A percentile compares a stretch with the other conserved stretches of the same genome.
phyloP scores from a whole-genome alignment of 2,797 vertebrate genomes.

The Mergus octosetaceus region DNA sequence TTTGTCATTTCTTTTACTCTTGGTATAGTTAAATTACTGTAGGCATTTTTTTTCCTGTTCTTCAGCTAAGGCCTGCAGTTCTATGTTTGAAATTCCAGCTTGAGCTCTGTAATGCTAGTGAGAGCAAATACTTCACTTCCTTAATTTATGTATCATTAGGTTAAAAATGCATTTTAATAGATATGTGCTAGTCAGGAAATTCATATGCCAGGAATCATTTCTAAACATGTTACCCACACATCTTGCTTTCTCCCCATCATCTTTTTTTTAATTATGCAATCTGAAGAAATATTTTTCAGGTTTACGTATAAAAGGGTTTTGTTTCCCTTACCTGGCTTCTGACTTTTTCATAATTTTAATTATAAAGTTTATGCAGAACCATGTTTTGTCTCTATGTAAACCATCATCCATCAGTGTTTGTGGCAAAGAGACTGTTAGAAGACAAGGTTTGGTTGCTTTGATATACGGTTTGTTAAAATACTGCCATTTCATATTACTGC shows the following conservation, averaged over 20 bases:
- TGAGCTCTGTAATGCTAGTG: not conserved
- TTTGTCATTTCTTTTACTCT: conserved; percentile 27
- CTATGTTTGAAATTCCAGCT: not conserved
- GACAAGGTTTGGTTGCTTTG: not conserved
- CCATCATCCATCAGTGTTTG: not conserved
- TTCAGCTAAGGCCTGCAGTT: not conserved
- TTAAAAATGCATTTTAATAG: not conserved
- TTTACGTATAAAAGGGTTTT: not conserved
- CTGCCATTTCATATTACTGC: not conserved
- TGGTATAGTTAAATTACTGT: not conserved
- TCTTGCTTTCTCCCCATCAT: not conserved
- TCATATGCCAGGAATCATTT: fast-evolving
- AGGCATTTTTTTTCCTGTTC: not conserved
- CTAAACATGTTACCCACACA: fast-evolving
- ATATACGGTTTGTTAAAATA: not conserved
- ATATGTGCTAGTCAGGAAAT: not conserved
- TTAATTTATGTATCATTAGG: not conserved
- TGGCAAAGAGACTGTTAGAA: not conserved
- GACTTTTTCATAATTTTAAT: not conserved
- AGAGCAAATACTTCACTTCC: not conserved
- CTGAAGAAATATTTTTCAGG: not conserved
- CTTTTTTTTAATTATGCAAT: not conserved
- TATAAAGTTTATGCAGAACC: not conserved
- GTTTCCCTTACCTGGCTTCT: not conserved
- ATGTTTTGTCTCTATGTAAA: not conserved